A percentile compares a stretch with the other conserved stretches of the same genome.
phyloP scores from a whole-genome alignment of 2,113 vertebrate species.

The Smithornis capensis region DNA sequence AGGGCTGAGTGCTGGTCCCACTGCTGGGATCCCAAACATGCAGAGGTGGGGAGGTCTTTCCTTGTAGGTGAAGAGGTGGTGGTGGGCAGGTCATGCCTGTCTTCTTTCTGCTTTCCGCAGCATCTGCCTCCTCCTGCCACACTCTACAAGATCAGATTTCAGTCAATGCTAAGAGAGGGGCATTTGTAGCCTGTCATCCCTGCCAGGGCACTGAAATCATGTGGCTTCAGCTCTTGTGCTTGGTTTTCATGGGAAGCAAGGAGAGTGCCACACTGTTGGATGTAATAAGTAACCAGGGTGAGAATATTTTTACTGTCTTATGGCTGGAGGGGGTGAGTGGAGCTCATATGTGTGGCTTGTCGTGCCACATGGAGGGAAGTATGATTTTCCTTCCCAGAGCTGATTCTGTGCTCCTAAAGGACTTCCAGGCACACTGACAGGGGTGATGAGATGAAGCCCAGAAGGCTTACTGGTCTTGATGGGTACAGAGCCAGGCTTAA shows the following conservation, averaged over 20 bases:
- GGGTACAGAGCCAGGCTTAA: not conserved
- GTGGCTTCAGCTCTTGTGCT: not conserved
- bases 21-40: too few relatives aligned
- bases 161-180: not conserved
- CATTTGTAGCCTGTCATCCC: not conserved
- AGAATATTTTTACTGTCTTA: not conserved
- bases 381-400: not conserved
- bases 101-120: not conserved
- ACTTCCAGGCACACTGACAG: not conserved
- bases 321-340: not conserved
- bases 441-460: not conserved
- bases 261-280: accelerated
- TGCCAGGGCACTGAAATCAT: accelerated
- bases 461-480: not conserved
- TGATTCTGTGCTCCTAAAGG: not conserved
- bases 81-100: not conserved
- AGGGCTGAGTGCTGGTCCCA: not conserved
- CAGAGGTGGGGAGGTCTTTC: not conserved
- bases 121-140: not conserved
- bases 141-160: not conserved
- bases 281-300: accelerated
- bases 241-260: not conserved
- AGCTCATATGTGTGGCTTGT: accelerated
- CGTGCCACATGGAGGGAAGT: accelerated
- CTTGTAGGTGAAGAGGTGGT: accelerated